Evolutionary conservation across 1,140 invertebrate species (phyloP), one percentile per base, ranked within the genome.

Genomic region (Goniozus legneri): DNA sequence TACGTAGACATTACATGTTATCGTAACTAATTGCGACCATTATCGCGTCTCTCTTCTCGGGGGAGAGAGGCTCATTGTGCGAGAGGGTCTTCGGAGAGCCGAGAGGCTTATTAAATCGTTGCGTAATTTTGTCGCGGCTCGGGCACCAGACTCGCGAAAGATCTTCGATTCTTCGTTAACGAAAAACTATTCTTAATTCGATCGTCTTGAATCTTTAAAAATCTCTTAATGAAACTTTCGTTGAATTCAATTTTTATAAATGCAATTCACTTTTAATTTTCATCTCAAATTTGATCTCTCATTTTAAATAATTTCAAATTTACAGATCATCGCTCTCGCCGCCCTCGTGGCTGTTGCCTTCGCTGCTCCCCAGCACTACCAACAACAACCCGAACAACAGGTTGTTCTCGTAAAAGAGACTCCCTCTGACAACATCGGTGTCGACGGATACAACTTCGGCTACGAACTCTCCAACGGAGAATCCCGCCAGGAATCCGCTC

Each of bases 391-490:
- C 1, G 15, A 44, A 3, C 48, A 55, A 16, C 62, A 71, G 41
- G 61, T 72, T 0, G 53, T 62, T 0, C 27, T 77, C 12, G 49
- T 73, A 1, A 73, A 66, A 37, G 68, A 71, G 43, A 56, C 42
- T 3, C 63, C 51, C 0, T 45, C 38, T 3, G 60, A 77, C 42
- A 77, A 77, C 44, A 65, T 70, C 32, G 76, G 76, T 2, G 27
- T 72, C 13, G 69, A 68, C 30, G 61, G 60, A 44, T 79, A 76
- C 52, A 66, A 68, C 13, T 79, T 58, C 33, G 63, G 79, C 7
- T 78, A 77, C 15, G 77, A 84, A 56, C 78, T 84, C 3, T 82
- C 79, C 54, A 81, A 86, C 56, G 84, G 84, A 8, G 79, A 81
- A 50, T 49, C 56, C 0, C 64, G 69, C 3, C 63, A 78, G 8